Percentiles rank a stretch among this genome's conserved stretches.
phyloP scores from a whole-genome alignment of 2,113 vertebrate species.

The Sinocyclocheilus anophthalmus region DNA sequence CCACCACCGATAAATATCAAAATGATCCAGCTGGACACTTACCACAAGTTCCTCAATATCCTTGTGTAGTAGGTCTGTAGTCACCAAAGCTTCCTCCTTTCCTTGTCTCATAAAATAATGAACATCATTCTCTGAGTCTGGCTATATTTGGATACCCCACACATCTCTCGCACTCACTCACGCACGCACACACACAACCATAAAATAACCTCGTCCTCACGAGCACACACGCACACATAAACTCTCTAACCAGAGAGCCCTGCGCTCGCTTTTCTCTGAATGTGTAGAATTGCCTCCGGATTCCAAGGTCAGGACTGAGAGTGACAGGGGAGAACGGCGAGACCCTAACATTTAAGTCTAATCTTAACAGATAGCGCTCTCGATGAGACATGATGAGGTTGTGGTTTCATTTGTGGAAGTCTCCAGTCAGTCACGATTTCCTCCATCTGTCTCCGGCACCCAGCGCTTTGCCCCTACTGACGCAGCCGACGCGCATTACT shows the following conservation, averaged over 20 bases:
- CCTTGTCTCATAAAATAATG: constrained; percentile 51
- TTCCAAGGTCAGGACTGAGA: constrained; percentile 56
- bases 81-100: constrained; percentile 32
- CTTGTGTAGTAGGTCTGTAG: constrained; percentile 2
- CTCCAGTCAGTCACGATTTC: constrained; percentile 97
- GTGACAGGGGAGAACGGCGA: constrained; percentile 42
- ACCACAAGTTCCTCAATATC: constrained; percentile 34
- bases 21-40: constrained; percentile 35
- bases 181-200: not conserved
- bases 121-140: constrained; percentile 47
- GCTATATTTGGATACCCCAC: constrained; percentile 55
- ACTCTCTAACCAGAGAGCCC: constrained; percentile 15
- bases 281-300: constrained; percentile 44
- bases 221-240: constrained; percentile 27
- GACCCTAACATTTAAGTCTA: constrained; percentile 43
- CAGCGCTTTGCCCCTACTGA: constrained; percentile 95
- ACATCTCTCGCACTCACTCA: not conserved
- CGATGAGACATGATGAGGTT: constrained; percentile 41
- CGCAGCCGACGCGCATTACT: constrained; percentile 97
- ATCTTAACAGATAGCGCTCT: constrained; percentile 27
- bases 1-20: constrained; percentile 6
- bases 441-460: constrained; percentile 96
- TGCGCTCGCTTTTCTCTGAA: constrained; percentile 37
- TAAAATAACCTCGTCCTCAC: constrained; percentile 1
- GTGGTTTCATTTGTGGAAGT: constrained; percentile 80